Base-by-base conservation (phyloP, 2,888 invertebrate species). In the Dendrolimus houi region DNA sequence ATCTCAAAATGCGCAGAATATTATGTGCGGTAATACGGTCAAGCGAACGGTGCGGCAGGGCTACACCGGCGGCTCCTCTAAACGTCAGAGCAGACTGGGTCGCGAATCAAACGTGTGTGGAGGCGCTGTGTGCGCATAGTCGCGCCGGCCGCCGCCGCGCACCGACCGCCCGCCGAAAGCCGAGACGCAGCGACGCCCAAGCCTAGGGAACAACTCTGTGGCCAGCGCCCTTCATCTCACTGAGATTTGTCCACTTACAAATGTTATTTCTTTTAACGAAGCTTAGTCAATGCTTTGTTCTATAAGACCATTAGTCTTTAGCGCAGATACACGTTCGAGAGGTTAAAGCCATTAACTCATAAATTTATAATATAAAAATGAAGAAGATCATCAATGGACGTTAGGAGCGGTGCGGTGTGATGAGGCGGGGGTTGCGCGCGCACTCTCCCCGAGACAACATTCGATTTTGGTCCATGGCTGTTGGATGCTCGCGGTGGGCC, bases 391-490 rank as follows among this genome's bases (percentile, higher is more conserved):
- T 90, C 88, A 90, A 90, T 90, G 89, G 81, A 84, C 77, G 80
- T 78, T 80, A 73, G 76, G 81, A 78, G 81, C 73, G 85, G 87
- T 77, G 86, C 75, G 80, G 77, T 69, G 81, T 71, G 78, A 77
- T 47, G 47, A 47, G 81, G 80, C 74, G 77, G 79, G 79, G 68
- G 75, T 61, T 85, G 87, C 85, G 88, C 87, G 91, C 91, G 89
- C 90, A 87, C 68, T 69, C 77, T 76, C 75, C 77, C 81, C 78
- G 81, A 85, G 83, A 85, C 87, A 77, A 85, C 83, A 89, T 91
- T 91, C 91, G 91, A 91, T 91, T 91, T 91, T 91, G 91, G 91
- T 91, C 88, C 90, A 89, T 87, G 86, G 85, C 87, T 86, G 86
- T 85, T 83, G 87, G 87, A 88, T 85, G 88, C 87, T 87, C 81